Evolutionary conservation across 2,113 vertebrate species (phyloP).

Genomic region (Myiozetetes cayanensis): DNA sequence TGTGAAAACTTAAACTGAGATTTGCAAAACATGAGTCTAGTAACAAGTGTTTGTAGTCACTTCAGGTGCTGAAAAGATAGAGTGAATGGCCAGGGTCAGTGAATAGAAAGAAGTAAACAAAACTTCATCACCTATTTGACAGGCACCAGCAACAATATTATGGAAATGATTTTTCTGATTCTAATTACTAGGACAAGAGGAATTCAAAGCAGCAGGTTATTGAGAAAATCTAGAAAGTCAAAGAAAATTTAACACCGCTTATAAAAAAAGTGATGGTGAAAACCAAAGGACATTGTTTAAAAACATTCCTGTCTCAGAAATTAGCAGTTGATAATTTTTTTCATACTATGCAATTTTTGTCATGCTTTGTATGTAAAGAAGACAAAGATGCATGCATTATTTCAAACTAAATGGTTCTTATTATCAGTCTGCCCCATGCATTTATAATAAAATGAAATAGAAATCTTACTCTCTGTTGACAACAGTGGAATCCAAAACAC

Average conservation of each 20-base stretch:
- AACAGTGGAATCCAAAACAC: slow-evolving; percentile 26
- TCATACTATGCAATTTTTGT: not conserved
- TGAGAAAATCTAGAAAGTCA: not conserved
- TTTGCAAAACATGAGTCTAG: not conserved
- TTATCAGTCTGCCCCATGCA: not conserved
- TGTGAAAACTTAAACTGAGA: not conserved
- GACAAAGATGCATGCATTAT: not conserved
- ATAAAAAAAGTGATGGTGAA: not conserved
- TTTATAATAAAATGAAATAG: not conserved
- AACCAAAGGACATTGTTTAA: not conserved
- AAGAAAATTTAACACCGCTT: not conserved
- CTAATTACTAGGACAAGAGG: not conserved
- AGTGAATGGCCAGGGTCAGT: not conserved
- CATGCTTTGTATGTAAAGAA: not conserved
- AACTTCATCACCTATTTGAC: not conserved
- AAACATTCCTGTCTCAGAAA: not conserved
- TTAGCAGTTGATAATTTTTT: not conserved
- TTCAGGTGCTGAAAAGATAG: not conserved
- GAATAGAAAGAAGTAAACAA: not conserved
- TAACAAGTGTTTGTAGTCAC: not conserved
- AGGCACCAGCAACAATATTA: not conserved
- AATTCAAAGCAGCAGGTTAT: not conserved
- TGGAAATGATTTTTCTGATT: not conserved
- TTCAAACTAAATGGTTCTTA: not conserved
- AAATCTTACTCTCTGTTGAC: slow-evolving; percentile 67